These are phyloP conservation scores for Platypus cylindrus DNA, from an alignment of 2,888 invertebrate species.

Conservation along the genomic window DNA sequence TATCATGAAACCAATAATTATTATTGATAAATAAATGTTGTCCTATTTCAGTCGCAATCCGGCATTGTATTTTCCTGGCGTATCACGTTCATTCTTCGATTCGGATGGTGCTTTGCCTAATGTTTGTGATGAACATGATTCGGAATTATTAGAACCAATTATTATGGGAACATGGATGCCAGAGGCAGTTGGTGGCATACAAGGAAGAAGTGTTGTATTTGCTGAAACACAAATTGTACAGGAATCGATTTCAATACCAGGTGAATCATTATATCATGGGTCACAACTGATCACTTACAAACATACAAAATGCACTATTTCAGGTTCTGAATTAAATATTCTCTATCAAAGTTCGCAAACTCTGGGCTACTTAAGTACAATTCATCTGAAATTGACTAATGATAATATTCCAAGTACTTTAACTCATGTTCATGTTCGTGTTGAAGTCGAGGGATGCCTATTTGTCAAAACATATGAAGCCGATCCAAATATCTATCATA, in stretches of 20 bases:
- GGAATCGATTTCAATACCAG: slow-evolving; percentile 88
- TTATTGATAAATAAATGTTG: background rate
- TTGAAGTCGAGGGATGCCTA: slow-evolving; percentile 50
- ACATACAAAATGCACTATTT: slow-evolving; percentile 45
- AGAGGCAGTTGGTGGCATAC: slow-evolving; percentile 74
- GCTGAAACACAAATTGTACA: slow-evolving; percentile 95
- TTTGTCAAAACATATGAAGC: slow-evolving; percentile 91
- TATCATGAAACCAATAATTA: too few relatives aligned
- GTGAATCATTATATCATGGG: slow-evolving; percentile 5
- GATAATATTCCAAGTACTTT: slow-evolving; percentile 66
- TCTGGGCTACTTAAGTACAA: slow-evolving; percentile 85
- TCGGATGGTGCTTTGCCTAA: slow-evolving; percentile 40
- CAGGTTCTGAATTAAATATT: slow-evolving; percentile 84
- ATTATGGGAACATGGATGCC: slow-evolving; percentile 85
- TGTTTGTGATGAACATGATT: slow-evolving; percentile 76
- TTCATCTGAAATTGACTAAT: slow-evolving; percentile 79
- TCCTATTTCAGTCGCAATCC: slow-evolving; percentile 25
- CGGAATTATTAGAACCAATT: slow-evolving; percentile 71
- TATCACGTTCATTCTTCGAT: slow-evolving; percentile 41
- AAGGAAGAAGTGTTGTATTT: slow-evolving; percentile 71
- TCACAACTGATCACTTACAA: slow-evolving; percentile 48
- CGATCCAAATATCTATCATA: slow-evolving; percentile 87
- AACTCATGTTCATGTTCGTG: slow-evolving; percentile 80
- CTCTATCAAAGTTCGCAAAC: slow-evolving; percentile 94
- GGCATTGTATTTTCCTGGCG: slow-evolving; percentile 42